Evolutionary conservation across 2,888 invertebrate genomes (phyloP).

Genomic region (Leptinotarsa rubiginosa): DNA sequence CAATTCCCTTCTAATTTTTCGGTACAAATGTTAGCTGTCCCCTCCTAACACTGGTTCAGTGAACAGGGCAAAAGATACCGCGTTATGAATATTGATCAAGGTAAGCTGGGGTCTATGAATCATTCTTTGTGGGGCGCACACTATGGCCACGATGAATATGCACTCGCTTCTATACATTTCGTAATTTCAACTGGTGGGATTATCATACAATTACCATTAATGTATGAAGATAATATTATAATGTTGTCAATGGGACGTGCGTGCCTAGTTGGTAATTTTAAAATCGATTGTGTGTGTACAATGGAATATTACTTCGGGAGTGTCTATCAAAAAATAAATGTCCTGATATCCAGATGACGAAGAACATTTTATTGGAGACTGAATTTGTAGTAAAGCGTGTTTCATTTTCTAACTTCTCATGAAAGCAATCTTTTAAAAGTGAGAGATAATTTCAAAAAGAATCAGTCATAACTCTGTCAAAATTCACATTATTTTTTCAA

Average conservation of each 20-base stretch:
- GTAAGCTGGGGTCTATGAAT: constrained; percentile 32
- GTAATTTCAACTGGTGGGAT: constrained; percentile 5
- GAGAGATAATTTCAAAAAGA: too few species aligned
- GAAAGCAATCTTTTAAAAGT: too few species aligned
- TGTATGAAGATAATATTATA: constrained; percentile 8
- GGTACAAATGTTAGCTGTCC: not conserved
- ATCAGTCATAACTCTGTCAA: too few species aligned
- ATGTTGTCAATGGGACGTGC: constrained; percentile 1
- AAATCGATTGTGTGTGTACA: not conserved
- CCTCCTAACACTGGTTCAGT: constrained; percentile 27
- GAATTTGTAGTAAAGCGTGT: too few species aligned
- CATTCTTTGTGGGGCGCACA: constrained; percentile 32
- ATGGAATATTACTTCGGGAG: not conserved
- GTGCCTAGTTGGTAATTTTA: not conserved
- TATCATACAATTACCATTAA: constrained; percentile 7
- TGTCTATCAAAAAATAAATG: not conserved
- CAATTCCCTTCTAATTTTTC: too few species aligned
- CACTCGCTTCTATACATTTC: constrained; percentile 2
- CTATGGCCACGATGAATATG: constrained; percentile 15
- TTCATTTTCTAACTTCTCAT: too few species aligned
- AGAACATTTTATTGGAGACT: too few species aligned
- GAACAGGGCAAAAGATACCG: constrained; percentile 32
- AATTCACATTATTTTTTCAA: too few species aligned
- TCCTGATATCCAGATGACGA: not conserved
- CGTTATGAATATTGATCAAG: constrained; percentile 39